A percentile compares a stretch with the other conserved stretches of the same genome.
Conservation (phyloP, 2,113 vertebrate species). For the Poeciliopsis turrubarensis region DNA sequence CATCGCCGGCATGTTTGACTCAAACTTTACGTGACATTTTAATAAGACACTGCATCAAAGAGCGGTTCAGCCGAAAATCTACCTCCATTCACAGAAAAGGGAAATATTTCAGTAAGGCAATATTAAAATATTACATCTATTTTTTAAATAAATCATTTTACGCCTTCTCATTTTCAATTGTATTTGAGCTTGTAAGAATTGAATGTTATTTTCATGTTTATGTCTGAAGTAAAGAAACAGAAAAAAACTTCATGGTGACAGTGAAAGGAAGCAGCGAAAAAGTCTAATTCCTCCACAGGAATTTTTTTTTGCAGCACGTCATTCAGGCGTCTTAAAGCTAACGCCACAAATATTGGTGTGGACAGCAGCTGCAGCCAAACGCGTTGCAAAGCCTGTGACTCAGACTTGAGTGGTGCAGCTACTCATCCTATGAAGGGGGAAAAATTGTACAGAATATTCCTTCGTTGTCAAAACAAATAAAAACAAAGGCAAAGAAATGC, state of each 20-base stretch:
- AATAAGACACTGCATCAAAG: slow-evolving; percentile 21
- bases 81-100: not conserved
- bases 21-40: slow-evolving; percentile 39
- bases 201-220: not conserved
- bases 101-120: too few relatives aligned
- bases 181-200: not conserved
- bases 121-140: too few relatives aligned
- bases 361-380: not conserved
- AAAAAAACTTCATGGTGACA: too few relatives aligned
- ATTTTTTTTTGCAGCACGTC: not conserved
- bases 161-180: not conserved
- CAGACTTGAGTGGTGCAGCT: not conserved
- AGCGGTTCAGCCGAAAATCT: not conserved
- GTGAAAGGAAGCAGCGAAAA: too few relatives aligned
- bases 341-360: too few relatives aligned
- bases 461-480: too few relatives aligned
- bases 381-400: not conserved
- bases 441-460: not conserved
- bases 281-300: too few relatives aligned
- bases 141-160: too few relatives aligned
- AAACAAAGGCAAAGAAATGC: too few relatives aligned
- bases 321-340: not conserved
- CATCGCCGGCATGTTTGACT: slow-evolving; percentile 16
- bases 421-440: not conserved
- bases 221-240: too few relatives aligned